A percentile compares a stretch with the other conserved stretches of the same genome.
phyloP scores from a whole-genome alignment of 1,140 invertebrate genomes.

The Bursaphelenchus mucronatus region DNA sequence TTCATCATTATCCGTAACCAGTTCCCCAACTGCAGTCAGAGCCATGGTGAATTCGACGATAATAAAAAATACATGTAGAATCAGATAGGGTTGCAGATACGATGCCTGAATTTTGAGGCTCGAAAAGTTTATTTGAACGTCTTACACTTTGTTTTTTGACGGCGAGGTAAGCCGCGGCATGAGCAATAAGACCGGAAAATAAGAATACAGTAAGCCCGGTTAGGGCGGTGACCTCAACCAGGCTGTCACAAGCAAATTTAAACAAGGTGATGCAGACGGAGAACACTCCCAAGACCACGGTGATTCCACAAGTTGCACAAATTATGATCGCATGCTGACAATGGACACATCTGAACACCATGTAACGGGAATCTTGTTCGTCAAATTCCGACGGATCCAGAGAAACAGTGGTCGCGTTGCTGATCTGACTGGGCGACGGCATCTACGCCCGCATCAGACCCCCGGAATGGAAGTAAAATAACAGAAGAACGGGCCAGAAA shows the following conservation, averaged over 20 bases:
- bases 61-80: slow-evolving; percentile 8
- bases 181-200: slow-evolving; percentile 12
- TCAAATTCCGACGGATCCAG: slow-evolving; percentile 1
- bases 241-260: background rate
- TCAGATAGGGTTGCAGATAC: background rate
- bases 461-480: too few relatives aligned
- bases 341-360: slow-evolving; percentile 6
- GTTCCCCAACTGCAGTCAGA: slow-evolving; percentile 11
- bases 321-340: slow-evolving; percentile 10
- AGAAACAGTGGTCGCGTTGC: slow-evolving; percentile 2
- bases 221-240: slow-evolving; percentile 7
- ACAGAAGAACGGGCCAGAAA: too few relatives aligned
- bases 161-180: background rate
- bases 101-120: slow-evolving; percentile 1
- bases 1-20: slow-evolving; percentile 5
- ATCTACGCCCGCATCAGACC: too few relatives aligned
- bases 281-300: slow-evolving; percentile 8
- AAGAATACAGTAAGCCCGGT: slow-evolving; percentile 2
- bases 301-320: background rate
- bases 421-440: slow-evolving; percentile 11
- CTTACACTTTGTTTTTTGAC: slow-evolving; percentile 14
- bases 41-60: slow-evolving; percentile 2
- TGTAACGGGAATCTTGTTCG: slow-evolving; percentile 1
- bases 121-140: background rate
- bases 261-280: slow-evolving; percentile 9